Evolutionary conservation across 1,140 invertebrate species (phyloP), one percentile per base, ranked within the genome.

Genomic region (Penaeus indicus): DNA sequence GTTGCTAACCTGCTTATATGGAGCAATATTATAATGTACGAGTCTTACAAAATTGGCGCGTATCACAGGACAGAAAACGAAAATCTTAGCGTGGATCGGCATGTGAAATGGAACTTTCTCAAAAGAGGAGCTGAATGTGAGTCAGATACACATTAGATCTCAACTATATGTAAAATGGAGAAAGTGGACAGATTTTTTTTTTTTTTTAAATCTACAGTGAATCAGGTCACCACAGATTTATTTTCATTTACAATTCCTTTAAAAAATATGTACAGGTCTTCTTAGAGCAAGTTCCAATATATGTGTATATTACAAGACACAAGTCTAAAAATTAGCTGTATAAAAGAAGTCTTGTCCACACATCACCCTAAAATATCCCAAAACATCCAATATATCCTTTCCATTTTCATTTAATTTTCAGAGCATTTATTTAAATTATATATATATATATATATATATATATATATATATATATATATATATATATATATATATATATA

Each of bases 1-100:
- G 85, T 87, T 80, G 38, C 54, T 80, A 86, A 80, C 85, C 85
- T 86, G 85, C 85, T 84, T 88, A 84, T 84, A 88, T 84, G 87
- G 87, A 88, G 87, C 87, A 88, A 88, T 84, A 88, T 88, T 63
- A 63, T 88, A 78, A 88, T 78, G 80, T 84, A 88, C 72, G 87
- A 88, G 87, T 88, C 87, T 84, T 88, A 88, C 87, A 88, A 88
- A 88, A 88, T 88, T 88, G 87, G 87, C 87, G 87, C 87, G 87
- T 88, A 88, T 88, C 87, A 88, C 87, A 88, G 87, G 87, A 88
- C 87, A 88, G 87, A 88, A 88, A 88, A 88, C 69, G 81, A 88
- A 88, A 88, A 84, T 88, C 32, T 87, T 82, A 88, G 87, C 87
- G 87, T 88, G 87, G 87, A 88, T 88, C 87, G 87, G 87, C 87